A percentile compares a stretch with the other conserved stretches of the same genome.
Evolutionary conservation across 1,140 invertebrate genomes (phyloP).

Genomic region (Elysia chlorotica): DNA sequence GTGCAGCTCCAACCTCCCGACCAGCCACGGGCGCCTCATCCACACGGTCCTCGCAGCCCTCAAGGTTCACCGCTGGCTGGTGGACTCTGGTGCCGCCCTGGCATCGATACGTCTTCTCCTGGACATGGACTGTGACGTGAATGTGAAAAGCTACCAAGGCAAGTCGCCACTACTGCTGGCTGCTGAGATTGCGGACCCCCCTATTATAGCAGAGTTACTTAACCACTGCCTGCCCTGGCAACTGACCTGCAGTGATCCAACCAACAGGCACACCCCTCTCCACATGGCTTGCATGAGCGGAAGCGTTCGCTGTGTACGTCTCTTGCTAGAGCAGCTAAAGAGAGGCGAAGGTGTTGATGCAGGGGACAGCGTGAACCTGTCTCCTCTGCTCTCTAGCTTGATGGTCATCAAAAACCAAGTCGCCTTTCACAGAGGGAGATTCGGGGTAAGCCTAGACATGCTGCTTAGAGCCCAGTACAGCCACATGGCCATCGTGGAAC

Average conservation of each 20-base stretch:
- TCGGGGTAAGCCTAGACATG: background rate
- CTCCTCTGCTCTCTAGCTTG: background rate
- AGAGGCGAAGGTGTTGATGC: background rate
- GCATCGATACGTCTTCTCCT: conserved; percentile 27
- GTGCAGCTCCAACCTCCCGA: conserved; percentile 45
- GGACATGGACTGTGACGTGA: conserved; percentile 34
- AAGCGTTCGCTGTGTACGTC: conserved; percentile 37
- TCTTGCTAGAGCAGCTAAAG: conserved; percentile 24
- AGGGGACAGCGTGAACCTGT: background rate
- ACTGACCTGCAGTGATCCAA: conserved; percentile 21
- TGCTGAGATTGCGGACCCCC: conserved; percentile 37
- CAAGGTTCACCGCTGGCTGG: conserved; percentile 29
- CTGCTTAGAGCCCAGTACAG: conserved; percentile 6
- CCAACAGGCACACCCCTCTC: conserved; percentile 34
- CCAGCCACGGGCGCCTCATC: conserved; percentile 37
- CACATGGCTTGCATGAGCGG: conserved; percentile 43
- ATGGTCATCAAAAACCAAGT: conserved; percentile 6
- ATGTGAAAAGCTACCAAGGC: conserved; percentile 34
- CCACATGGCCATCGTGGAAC: conserved; percentile 6
- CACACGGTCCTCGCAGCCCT: conserved; percentile 36
- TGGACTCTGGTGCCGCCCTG: conserved; percentile 27
- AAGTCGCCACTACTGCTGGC: conserved; percentile 35
- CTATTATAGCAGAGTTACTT: conserved; percentile 30
- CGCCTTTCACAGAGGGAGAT: background rate
- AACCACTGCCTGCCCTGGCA: conserved; percentile 24